Base-by-base conservation (phyloP, 2,113 vertebrate genomes). In the Channa maculata region DNA sequence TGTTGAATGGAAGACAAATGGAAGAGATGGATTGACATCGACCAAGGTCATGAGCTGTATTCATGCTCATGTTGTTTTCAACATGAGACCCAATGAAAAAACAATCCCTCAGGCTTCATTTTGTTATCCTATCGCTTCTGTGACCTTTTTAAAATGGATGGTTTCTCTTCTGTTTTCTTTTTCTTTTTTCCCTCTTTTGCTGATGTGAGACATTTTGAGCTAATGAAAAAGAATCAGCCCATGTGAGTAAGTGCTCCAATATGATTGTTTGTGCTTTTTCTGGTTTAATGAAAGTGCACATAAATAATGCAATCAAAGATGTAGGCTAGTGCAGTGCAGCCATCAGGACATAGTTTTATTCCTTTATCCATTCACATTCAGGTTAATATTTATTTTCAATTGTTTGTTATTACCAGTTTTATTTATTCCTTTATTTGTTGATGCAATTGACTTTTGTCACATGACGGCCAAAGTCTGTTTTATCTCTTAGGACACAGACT, bases 81-180 rank as follows among this genome's bases (percentile, higher is more conserved):
- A 80, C 86, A 87, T 81, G 77, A 71, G 65, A 67, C 65, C 67
- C 39, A 58, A 75, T 84, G 65, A 70, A 67, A 68, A 50, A 52
- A 78, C 66, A 71, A 63, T 8, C 71, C 83, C 75, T 57, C 44
- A 1, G 85, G 65, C 65, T 74, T 66, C n/a, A 77, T 49, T 75
- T 74, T 76, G 67, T 76, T 78, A 80, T 75, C 52, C 37, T 71
- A 41, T 87, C 24, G 14, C 79, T 83, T 79, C 57, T 65, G 58
- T 86, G 88, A 89, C 88, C 83, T 90, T 87, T 86, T 83, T 71
- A 58, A 86, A 83, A 82, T 77, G 51, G 57, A 82, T 68, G n/a
- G 3, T 11, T 24, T 24, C 24, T 24, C 24, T 24, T 63, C 57
- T 61, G 41, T 38, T 59, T 44, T 39, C 36, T 59, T 44, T 39